Evolutionary conservation across 2,797 vertebrate species (phyloP).

Genomic region (Ambastaia sidthimunki): DNA sequence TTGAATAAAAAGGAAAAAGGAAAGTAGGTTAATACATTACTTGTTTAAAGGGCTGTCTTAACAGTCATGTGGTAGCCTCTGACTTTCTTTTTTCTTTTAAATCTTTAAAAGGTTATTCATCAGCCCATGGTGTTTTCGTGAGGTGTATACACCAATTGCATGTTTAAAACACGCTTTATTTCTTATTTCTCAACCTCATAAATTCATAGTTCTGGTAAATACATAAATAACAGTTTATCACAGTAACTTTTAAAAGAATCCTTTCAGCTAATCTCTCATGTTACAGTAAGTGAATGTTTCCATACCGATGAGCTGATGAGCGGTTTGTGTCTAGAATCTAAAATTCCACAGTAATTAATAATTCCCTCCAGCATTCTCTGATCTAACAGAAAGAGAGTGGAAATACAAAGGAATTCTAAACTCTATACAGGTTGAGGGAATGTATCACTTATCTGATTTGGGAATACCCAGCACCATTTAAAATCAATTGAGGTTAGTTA

Average conservation of each 20-base stretch:
- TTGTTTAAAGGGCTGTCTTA: neutral
- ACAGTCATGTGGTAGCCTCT: neutral
- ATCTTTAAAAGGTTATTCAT: neutral
- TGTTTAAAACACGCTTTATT: neutral
- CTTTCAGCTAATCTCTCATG: slow-evolving; percentile 1
- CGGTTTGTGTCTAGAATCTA: neutral
- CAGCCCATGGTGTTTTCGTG: neutral
- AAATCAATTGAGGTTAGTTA: neutral
- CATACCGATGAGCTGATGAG: neutral
- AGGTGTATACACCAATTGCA: neutral
- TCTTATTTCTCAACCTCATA: neutral
- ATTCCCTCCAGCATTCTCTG: neutral
- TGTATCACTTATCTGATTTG: slow-evolving; percentile 26
- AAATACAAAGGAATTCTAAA: neutral
- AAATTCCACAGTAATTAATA: neutral
- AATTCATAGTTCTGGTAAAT: neutral
- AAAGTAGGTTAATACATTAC: slow-evolving; percentile 5
- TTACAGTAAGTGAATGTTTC: slow-evolving; percentile 5
- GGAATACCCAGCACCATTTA: neutral
- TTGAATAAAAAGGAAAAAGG: neutral
- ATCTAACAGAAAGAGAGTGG: slow-evolving; percentile 1
- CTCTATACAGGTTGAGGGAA: slow-evolving; percentile 25
- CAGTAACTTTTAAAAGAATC: neutral
- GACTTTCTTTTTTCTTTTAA: neutral
- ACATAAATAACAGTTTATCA: slow-evolving; percentile 1